Percentiles rank a stretch among this genome's conserved stretches.
phyloP scores from a whole-genome alignment of 1,140 invertebrate genomes.

The Zaprionus nigranus region DNA sequence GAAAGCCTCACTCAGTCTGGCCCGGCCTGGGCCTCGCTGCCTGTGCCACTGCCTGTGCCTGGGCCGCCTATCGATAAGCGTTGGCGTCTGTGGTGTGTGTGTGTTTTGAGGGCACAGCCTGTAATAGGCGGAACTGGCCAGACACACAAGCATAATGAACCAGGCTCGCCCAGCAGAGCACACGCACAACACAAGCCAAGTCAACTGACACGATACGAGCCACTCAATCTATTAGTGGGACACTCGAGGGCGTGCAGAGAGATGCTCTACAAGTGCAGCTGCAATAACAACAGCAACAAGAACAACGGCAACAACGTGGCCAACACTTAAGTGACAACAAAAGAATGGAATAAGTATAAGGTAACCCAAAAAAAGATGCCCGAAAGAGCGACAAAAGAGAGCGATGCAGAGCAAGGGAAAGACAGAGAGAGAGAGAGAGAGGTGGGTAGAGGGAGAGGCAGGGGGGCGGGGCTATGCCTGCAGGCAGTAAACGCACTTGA shows the following conservation, averaged over 20 bases:
- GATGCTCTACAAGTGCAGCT: conserved; percentile 73
- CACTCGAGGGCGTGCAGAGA: conserved; percentile 59
- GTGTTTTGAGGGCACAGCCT: conserved; percentile 41
- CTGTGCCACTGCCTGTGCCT: conserved; percentile 1
- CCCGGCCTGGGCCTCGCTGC: not conserved
- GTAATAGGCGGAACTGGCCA: conserved; percentile 33
- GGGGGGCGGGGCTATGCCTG: conserved; percentile 1
- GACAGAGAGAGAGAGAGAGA: conserved; percentile 15
- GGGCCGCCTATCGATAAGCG: conserved; percentile 26
- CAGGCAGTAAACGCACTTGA: conserved; percentile 53
- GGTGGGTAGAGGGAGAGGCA: too few relatives aligned
- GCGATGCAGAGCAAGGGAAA: not conserved
- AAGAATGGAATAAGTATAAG: conserved; percentile 40
- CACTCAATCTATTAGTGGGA: conserved; percentile 22
- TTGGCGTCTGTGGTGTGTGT: not conserved
- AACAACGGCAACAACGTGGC: conserved; percentile 11
- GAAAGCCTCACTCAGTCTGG: conserved; percentile 24
- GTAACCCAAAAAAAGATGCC: conserved; percentile 43
- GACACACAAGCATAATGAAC: conserved; percentile 7
- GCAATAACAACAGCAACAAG: conserved; percentile 1
- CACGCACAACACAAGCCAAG: not conserved
- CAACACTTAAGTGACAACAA: conserved; percentile 42
- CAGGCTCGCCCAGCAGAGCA: not conserved
- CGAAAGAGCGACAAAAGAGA: conserved; percentile 1
- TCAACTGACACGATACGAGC: conserved; percentile 19